phyloP scores from a whole-genome alignment of 2,888 invertebrate genomes.

The Athetis lepigone region DNA sequence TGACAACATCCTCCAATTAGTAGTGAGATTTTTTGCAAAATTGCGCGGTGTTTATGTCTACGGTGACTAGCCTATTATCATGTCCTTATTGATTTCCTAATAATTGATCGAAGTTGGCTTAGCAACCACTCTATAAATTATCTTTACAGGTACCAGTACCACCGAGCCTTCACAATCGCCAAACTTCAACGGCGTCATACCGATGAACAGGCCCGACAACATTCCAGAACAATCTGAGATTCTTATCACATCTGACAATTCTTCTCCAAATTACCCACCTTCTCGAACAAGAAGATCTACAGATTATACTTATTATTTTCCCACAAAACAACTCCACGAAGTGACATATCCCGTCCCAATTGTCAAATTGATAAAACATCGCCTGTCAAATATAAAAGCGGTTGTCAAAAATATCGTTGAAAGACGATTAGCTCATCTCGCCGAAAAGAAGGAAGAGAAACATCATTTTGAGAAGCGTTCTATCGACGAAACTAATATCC shows the following conservation, averaged over 20 bases:
- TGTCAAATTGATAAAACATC: constrained; percentile 46
- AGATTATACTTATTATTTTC: constrained; percentile 43
- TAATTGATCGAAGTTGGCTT: too few relatives aligned
- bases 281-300: constrained; percentile 53
- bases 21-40: too few relatives aligned
- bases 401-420: constrained; percentile 49
- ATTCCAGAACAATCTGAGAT: constrained; percentile 60
- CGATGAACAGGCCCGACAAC: constrained; percentile 38
- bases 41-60: too few relatives aligned
- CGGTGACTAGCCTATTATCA: too few relatives aligned
- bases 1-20: too few relatives aligned
- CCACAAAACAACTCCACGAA: constrained; percentile 44
- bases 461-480: constrained; percentile 52
- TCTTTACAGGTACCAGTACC: constrained; percentile 44
- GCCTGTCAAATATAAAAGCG: constrained; percentile 46
- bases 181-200: constrained; percentile 40
- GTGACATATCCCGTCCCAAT: constrained; percentile 37
- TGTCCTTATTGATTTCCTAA: too few relatives aligned
- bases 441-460: constrained; percentile 50
- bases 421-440: constrained; percentile 39
- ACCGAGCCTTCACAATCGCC: constrained; percentile 30
- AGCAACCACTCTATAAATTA: too few relatives aligned
- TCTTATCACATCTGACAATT: constrained; percentile 61
- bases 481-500: constrained; percentile 22
- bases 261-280: constrained; percentile 31